Percentiles rank a stretch among this genome's conserved stretches.
Evolutionary conservation across 2,888 invertebrate species (phyloP).

Genomic region (Pollenia amentaria): DNA sequence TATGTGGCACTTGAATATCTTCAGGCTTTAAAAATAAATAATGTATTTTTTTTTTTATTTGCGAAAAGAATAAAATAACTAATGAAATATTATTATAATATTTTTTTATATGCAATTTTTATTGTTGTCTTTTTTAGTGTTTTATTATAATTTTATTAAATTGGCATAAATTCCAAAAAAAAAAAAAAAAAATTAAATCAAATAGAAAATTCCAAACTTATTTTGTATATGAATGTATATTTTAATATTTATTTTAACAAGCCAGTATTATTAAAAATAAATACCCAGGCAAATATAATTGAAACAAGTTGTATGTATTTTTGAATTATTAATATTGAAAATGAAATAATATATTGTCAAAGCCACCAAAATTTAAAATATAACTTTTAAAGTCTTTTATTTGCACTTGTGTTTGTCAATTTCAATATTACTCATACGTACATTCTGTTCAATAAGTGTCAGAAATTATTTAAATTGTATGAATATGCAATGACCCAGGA

Average conservation of each 20-base stretch:
- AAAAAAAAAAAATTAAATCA: not conserved
- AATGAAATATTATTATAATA: conserved; percentile 31
- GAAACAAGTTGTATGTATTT: not conserved
- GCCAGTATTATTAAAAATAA: not conserved
- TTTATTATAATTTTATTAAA: conserved; percentile 13
- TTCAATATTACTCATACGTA: not conserved
- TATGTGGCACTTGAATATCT: conserved; percentile 22
- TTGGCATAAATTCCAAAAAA: not conserved
- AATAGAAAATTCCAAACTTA: conserved; percentile 9
- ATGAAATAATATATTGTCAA: not conserved
- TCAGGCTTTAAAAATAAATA: not conserved
- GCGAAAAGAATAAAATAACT: not conserved
- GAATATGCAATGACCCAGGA: no score
- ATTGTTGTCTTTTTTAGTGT: not conserved
- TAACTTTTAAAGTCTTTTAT: no score
- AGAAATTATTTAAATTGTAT: no score
- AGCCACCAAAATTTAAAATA: not conserved
- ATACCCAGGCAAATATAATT: not conserved
- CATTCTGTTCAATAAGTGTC: no score
- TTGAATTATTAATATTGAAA: not conserved
- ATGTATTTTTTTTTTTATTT: not conserved
- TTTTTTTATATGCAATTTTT: not conserved
- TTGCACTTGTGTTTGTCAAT: not conserved
- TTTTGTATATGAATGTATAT: not conserved
- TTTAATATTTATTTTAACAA: conserved; percentile 8